Conservation (phyloP, 2,113 vertebrate genomes). For the Lamprologus sp. region DNA sequence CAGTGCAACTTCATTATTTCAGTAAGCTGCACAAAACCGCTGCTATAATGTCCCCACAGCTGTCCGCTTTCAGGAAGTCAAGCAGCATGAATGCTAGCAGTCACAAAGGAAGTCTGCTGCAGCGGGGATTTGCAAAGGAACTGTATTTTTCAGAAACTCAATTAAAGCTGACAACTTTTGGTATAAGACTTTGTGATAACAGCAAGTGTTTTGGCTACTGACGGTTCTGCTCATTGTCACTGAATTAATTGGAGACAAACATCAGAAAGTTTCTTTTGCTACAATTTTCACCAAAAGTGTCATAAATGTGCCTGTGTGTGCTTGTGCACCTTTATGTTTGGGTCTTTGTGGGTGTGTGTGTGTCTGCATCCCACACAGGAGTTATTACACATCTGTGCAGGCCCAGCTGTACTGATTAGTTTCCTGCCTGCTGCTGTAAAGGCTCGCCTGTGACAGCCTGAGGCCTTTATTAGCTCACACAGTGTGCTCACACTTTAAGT, state of each 20-base stretch:
- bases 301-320: neutral
- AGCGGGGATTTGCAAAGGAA: neutral
- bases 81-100: neutral
- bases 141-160: neutral
- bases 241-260: conserved; percentile 11
- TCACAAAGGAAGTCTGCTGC: neutral
- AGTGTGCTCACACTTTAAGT: neutral
- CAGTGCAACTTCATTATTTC: neutral
- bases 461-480: neutral
- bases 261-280: neutral
- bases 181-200: neutral
- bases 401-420: conserved; percentile 8
- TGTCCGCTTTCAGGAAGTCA: neutral
- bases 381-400: conserved; percentile 14
- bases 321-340: neutral
- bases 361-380: neutral
- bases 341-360: neutral
- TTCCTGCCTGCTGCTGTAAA: neutral
- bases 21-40: neutral
- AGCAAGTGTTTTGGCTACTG: neutral
- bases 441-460: neutral
- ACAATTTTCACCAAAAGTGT: neutral
- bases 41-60: neutral
- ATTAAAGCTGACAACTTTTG: conserved; percentile 5
- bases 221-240: neutral